A percentile compares a stretch with the other conserved stretches of the same genome.
These are phyloP conservation scores for Sitodiplosis mosellana DNA, from an alignment of 1,140 invertebrate species.

Conservation along the genomic window DNA sequence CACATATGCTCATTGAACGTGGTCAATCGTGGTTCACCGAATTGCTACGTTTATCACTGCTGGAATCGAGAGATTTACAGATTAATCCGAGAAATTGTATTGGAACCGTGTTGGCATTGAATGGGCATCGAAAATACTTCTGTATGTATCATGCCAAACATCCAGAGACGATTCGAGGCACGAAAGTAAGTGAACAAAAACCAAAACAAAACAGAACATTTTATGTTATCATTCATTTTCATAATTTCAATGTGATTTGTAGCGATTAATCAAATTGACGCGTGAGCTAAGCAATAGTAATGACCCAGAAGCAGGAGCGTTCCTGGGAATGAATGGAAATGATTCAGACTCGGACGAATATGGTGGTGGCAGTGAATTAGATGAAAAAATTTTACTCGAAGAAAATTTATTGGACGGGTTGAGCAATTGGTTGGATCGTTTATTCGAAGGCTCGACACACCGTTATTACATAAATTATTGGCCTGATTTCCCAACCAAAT, in stretches of 20 bases:
- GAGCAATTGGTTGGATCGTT: conserved; percentile 86
- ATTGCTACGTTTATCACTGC: conserved; percentile 65
- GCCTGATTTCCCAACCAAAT: conserved; percentile 60
- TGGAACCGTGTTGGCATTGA: conserved; percentile 88
- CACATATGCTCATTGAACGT: conserved; percentile 78
- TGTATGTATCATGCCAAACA: conserved; percentile 97
- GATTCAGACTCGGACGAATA: conserved; percentile 47
- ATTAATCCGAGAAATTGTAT: conserved; percentile 95
- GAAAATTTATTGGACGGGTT: conserved; percentile 79
- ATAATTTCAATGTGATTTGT: conserved; percentile 11
- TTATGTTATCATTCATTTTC: no score
- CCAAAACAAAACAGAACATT: background rate
- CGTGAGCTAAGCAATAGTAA: conserved; percentile 33
- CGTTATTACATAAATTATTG: conserved; percentile 93
- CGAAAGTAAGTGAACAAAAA: conserved; percentile 34
- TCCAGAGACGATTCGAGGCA: conserved; percentile 31
- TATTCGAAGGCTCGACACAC: conserved; percentile 89
- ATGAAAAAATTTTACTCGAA: conserved; percentile 24
- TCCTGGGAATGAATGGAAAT: conserved; percentile 55
- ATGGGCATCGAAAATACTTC: conserved; percentile 92
- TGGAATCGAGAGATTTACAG: conserved; percentile 59
- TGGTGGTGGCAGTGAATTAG: conserved; percentile 26
- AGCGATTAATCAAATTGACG: conserved; percentile 46
- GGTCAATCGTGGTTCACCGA: conserved; percentile 85
- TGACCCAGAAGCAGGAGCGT: conserved; percentile 56